Conservation (phyloP, 2,888 invertebrate species). For the Blomia tropicalis region DNA sequence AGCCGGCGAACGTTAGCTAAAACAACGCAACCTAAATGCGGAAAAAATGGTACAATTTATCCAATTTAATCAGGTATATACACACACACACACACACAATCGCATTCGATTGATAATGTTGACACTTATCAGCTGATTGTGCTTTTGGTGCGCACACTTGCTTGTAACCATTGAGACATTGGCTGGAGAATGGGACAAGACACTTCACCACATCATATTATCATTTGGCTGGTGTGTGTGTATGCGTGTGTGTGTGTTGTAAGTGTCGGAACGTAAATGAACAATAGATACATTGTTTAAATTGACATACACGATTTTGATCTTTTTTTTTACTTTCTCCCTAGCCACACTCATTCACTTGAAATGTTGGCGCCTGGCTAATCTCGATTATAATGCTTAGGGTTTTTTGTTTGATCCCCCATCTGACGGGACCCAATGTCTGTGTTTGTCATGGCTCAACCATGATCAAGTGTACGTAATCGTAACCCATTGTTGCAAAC, state of each 20-base stretch:
- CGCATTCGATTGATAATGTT: background rate
- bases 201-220: too few species aligned
- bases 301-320: too few species aligned
- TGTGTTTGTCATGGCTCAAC: too few species aligned
- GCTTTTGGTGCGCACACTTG: conserved; percentile 1
- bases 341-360: background rate
- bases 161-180: too few species aligned
- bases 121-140: conserved; percentile 15
- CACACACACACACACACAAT: too few species aligned
- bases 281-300: background rate
- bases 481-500: too few species aligned
- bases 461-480: too few species aligned
- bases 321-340: background rate
- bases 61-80: conserved; percentile 9
- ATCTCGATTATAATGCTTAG: conserved; percentile 4
- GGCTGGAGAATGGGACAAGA: too few species aligned
- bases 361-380: conserved; percentile 14
- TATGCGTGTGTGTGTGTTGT: background rate
- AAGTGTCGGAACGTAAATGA: background rate
- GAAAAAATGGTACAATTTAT: conserved; percentile 5
- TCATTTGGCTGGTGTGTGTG: too few species aligned
- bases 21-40: conserved; percentile 1
- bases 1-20: too few species aligned
- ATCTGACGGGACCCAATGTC: too few species aligned
- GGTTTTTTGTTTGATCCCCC: too few species aligned